phyloP scores from a whole-genome alignment of 35 echinoderm and acorn worm species.

The Lytechinus pictus region DNA sequence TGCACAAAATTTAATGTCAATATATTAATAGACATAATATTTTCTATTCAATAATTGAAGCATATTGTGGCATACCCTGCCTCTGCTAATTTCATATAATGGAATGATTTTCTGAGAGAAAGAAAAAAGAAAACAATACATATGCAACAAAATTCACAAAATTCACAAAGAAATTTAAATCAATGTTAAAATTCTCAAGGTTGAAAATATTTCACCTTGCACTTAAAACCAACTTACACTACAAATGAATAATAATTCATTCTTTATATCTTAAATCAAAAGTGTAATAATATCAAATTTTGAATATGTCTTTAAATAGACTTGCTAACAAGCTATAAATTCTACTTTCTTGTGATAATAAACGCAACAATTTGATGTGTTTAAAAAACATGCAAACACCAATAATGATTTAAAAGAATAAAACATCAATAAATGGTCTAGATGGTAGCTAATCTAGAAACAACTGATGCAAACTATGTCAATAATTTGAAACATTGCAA shows the following conservation, averaged over 20 bases:
- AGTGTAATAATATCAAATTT: slow-evolving; percentile 26
- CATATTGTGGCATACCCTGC: slow-evolving; percentile 52
- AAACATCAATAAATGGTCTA: slow-evolving; percentile 58
- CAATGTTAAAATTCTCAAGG: slow-evolving; percentile 46
- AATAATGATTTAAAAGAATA: slow-evolving; percentile 56
- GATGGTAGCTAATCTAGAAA: slow-evolving; percentile 54
- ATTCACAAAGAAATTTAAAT: slow-evolving; percentile 55
- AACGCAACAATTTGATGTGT: slow-evolving; percentile 52
- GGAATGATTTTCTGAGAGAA: slow-evolving; percentile 51
- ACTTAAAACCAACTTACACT: slow-evolving; percentile 50
- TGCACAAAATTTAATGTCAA: slow-evolving; percentile 53
- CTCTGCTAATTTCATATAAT: slow-evolving; percentile 49
- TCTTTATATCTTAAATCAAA: slow-evolving; percentile 41
- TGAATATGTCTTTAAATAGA: slow-evolving; percentile 54
- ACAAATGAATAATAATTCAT: slow-evolving; percentile 29
- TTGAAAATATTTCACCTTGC: slow-evolving; percentile 31
- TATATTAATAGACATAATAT: slow-evolving; percentile 57
- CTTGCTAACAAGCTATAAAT: slow-evolving; percentile 41
- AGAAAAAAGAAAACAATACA: slow-evolving; percentile 35
- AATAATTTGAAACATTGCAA: slow-evolving; percentile 27
- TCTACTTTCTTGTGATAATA: slow-evolving; percentile 18
- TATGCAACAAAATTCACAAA: slow-evolving; percentile 55
- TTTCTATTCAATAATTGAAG: slow-evolving; percentile 56
- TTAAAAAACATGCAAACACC: slow-evolving; percentile 56
- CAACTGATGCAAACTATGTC: slow-evolving; percentile 56